Conservation (phyloP, 2,888 invertebrate genomes). For the Microctonus brassicae region DNA sequence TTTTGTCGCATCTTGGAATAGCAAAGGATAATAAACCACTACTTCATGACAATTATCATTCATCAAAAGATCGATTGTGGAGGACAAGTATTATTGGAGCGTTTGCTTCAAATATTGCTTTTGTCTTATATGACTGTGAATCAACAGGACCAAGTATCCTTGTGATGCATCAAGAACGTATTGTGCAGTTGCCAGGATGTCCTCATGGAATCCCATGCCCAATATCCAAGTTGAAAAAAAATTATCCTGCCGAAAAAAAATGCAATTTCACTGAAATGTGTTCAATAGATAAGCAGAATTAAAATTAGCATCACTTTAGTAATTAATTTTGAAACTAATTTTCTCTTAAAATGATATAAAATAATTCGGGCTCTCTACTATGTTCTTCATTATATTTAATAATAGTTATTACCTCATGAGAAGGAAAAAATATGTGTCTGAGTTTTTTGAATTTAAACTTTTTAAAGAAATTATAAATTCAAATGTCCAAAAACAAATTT, state of each 20-base stretch:
- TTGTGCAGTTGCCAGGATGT: slow-evolving; percentile 80
- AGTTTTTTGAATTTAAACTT: too few relatives aligned
- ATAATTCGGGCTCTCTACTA: too few relatives aligned
- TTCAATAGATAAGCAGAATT: slow-evolving; percentile 22
- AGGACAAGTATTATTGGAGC: slow-evolving; percentile 77
- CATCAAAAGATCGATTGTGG: slow-evolving; percentile 71
- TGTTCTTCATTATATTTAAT: too few relatives aligned
- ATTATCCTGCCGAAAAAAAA: slow-evolving; percentile 75
- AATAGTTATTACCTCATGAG: too few relatives aligned
- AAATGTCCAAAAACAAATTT: too few relatives aligned
- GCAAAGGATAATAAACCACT: slow-evolving; percentile 77
- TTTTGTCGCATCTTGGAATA: slow-evolving; percentile 80
- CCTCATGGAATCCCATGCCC: slow-evolving; percentile 75
- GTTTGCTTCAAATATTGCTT: slow-evolving; percentile 85
- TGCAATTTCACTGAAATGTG: slow-evolving; percentile 82
- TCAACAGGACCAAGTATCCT: slow-evolving; percentile 70
- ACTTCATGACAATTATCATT: slow-evolving; percentile 72
- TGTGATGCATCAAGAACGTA: slow-evolving; percentile 82
- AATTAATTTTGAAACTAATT: too few relatives aligned
- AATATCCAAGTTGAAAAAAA: slow-evolving; percentile 72
- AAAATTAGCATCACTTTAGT: too few relatives aligned
- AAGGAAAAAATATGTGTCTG: too few relatives aligned
- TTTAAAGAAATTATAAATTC: too few relatives aligned
- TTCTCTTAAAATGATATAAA: too few relatives aligned
- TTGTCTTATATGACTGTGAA: slow-evolving; percentile 77